Evolutionary conservation across 2,888 invertebrate species (phyloP), one percentile per base, ranked within the genome.

Genomic region (Drosophila quinaria): DNA sequence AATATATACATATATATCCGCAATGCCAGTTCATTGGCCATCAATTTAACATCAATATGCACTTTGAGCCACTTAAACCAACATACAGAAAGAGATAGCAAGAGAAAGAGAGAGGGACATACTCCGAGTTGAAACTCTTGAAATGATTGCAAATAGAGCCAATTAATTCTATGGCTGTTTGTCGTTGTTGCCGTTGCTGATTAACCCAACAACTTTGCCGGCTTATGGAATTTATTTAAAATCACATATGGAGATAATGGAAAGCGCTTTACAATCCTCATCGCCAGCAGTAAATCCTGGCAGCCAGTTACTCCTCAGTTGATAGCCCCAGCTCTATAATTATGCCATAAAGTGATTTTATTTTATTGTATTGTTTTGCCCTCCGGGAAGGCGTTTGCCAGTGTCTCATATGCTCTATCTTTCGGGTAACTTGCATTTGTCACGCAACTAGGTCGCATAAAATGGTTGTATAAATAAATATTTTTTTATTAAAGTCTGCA

Each of bases 1-100:
- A 44, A 5, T 69, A 59, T 52, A 49, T 41, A 52, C 47, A 44
- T 55, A 68, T 58, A 67, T 81, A 74, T 78, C 54, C 51, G 65
- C 51, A 15, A 3, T 65, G 70, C 56, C 77, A 64, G 58, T 66
- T 79, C 62, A 79, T 69, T 56, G 73, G 54, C 73, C 80, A 69
- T 51, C 67, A 68, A 70, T 80, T 66, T 61, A 75, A 84, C 86
- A 80, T 82, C 78, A 72, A 69, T 82, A 74, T 86, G 83, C 83
- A 82, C 87, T 84, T 73, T 70, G 64, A 65, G 67, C 61, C 68
- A 70, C 82, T 79, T 81, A 76, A 71, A 61, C 52, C 25, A 39
- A 42, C 31, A 59, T 31, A 51, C 3, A 22, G 31, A 41, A 29
- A 22, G 58, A 37, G 37, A n/a, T 8, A n/a, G n/a, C 3, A 37